phyloP scores from a whole-genome alignment of 2,888 invertebrate genomes.

The Tetramorium bicarinatum region DNA sequence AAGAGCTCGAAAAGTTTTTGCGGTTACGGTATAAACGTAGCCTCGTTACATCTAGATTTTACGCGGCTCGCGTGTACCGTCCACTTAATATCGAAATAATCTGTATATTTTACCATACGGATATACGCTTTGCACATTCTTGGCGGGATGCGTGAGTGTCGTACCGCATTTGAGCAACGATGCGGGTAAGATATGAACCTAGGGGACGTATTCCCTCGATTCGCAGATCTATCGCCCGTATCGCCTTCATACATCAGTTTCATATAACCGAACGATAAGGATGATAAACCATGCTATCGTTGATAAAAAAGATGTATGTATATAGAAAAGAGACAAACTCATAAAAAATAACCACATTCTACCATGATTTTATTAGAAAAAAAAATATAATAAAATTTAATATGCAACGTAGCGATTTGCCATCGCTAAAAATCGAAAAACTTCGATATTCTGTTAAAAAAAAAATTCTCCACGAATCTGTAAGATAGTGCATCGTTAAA shows the following conservation, averaged over 20 bases:
- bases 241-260: slow-evolving; percentile 13
- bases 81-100: slow-evolving; percentile 53
- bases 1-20: slow-evolving; percentile 50
- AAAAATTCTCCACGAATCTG: neutral
- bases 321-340: neutral
- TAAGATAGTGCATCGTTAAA: neutral
- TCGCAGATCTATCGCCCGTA: slow-evolving; percentile 25
- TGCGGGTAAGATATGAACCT: slow-evolving; percentile 31
- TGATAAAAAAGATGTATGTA: neutral
- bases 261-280: slow-evolving; percentile 19
- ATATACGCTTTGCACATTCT: slow-evolving; percentile 45
- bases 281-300: neutral
- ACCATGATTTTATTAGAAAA: neutral
- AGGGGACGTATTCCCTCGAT: slow-evolving; percentile 19
- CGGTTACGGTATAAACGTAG: slow-evolving; percentile 30
- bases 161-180: slow-evolving; percentile 27
- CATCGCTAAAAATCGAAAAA: neutral
- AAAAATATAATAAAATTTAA: slow-evolving; percentile 2
- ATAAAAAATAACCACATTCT: neutral
- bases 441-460: neutral
- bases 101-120: slow-evolving; percentile 46
- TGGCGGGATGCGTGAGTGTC: slow-evolving; percentile 44
- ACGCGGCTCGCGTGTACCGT: slow-evolving; percentile 58
- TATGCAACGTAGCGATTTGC: neutral
- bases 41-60: slow-evolving; percentile 56